phyloP scores from a whole-genome alignment of 2,797 vertebrate genomes.

The Bradypus variegatus region DNA sequence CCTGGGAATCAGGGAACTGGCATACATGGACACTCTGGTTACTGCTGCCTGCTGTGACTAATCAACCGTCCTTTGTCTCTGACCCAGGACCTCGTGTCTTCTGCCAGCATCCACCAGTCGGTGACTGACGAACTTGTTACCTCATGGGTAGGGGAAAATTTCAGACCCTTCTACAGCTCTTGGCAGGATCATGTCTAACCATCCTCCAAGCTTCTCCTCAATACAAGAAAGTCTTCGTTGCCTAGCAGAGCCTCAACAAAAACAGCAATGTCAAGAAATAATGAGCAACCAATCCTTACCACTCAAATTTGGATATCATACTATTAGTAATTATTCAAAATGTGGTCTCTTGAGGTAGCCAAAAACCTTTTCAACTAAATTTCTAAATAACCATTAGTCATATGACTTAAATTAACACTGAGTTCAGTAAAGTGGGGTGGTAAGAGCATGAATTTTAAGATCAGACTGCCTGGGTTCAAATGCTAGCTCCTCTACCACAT shows the following conservation, averaged over 20 bases:
- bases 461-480: not conserved
- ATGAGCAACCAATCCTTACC: not conserved
- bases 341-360: not conserved
- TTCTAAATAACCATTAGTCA: not conserved
- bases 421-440: not conserved
- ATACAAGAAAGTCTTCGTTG: not conserved
- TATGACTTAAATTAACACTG: not conserved
- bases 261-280: not conserved
- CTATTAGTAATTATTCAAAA: not conserved
- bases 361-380: not conserved
- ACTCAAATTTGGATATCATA: not conserved
- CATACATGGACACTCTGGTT: not conserved
- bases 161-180: not conserved
- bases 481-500: not conserved
- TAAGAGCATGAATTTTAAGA: not conserved
- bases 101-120: not conserved
- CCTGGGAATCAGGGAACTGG: not conserved
- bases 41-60: not conserved
- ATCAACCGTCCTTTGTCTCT: not conserved
- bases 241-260: not conserved
- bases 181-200: not conserved
- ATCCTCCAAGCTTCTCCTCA: not conserved
- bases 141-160: not conserved
- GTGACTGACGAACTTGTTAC: not conserved
- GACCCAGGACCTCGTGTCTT: not conserved